A percentile compares a stretch with the other conserved stretches of the same genome.
Conservation (phyloP, 2,888 invertebrate species). For the Drosophila cracens region DNA sequence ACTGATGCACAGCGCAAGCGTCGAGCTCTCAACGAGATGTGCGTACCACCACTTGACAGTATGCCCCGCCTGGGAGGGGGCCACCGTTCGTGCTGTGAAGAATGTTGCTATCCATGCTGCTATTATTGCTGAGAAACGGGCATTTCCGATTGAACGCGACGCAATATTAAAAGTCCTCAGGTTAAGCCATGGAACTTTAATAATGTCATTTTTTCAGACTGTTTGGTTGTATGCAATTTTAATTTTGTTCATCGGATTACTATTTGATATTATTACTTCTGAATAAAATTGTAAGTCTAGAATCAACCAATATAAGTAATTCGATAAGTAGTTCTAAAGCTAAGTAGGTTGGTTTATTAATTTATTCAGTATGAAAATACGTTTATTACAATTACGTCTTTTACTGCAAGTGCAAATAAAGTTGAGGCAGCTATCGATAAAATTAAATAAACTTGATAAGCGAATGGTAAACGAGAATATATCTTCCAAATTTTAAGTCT, state of each 20-base stretch:
- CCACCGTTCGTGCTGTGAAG: conserved; percentile 25
- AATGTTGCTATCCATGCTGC: conserved; percentile 11
- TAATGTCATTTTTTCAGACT: background rate
- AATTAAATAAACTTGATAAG: background rate
- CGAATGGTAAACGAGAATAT: background rate
- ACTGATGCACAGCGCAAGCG: conserved; percentile 52
- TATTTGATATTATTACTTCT: background rate
- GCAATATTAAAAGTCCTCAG: background rate
- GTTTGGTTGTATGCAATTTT: background rate
- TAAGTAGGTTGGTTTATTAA: too few relatives aligned
- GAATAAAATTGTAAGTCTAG: background rate
- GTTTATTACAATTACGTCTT: background rate
- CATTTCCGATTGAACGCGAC: background rate
- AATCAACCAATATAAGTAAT: background rate
- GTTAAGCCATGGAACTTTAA: background rate
- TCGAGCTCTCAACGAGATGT: conserved; percentile 41
- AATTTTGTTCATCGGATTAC: background rate
- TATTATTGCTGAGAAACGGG: conserved; percentile 9
- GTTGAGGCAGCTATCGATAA: background rate
- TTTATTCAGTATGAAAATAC: too few relatives aligned
- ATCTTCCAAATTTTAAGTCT: background rate
- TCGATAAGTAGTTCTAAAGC: too few relatives aligned
- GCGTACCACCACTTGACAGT: conserved; percentile 58
- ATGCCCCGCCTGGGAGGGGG: conserved; percentile 66
- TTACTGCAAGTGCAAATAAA: background rate